Percentiles rank a stretch among this genome's conserved stretches.
phyloP scores from a whole-genome alignment of 2,113 vertebrate genomes.

The Psammodynastes pulverulentus region DNA sequence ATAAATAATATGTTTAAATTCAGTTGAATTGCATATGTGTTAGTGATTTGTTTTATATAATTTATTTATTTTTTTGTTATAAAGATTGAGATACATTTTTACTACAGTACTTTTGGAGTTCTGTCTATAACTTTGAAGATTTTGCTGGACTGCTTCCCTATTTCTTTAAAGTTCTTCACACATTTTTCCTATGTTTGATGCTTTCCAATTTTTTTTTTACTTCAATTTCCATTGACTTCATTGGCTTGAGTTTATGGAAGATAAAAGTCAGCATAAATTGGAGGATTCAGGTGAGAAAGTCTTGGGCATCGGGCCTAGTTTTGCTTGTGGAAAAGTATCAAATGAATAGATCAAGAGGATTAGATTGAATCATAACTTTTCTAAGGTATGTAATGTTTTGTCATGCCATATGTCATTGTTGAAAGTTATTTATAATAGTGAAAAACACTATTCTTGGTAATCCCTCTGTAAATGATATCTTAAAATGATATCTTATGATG shows the following conservation, averaged over 20 bases:
- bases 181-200: background rate
- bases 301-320: background rate
- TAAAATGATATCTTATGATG: conserved; percentile 49
- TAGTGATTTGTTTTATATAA: background rate
- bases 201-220: background rate
- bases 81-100: background rate
- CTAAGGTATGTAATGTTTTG: conserved; percentile 32
- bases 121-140: background rate
- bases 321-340: background rate
- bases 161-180: background rate
- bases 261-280: background rate
- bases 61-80: background rate
- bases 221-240: background rate
- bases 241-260: background rate
- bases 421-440: conserved; percentile 35
- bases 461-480: conserved; percentile 33
- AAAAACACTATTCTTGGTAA: conserved; percentile 23
- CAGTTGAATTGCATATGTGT: background rate
- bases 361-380: background rate
- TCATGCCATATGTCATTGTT: conserved; percentile 7
- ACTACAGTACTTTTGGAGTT: background rate
- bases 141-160: background rate
- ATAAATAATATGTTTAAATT: background rate
- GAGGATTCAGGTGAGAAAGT: background rate
- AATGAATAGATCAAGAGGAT: background rate